Evolutionary conservation across 2,888 invertebrate genomes (phyloP), one percentile per base, ranked within the genome.

Genomic region (Caenorhabditis angaria): DNA sequence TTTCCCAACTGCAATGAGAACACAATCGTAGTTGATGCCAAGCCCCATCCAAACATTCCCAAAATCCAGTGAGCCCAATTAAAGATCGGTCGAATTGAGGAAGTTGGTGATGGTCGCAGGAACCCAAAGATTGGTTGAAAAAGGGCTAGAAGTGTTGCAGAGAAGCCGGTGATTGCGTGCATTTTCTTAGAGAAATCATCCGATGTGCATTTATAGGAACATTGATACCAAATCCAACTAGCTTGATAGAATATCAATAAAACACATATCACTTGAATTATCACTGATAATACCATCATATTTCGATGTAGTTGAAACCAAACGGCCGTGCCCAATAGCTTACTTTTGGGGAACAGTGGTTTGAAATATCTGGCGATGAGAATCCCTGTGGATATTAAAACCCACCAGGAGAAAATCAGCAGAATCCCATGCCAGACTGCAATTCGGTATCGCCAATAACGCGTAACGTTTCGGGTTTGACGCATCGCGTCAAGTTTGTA

Each of bases 231-330:
- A 25, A 77, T 74, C 82, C 82, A 82, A 41, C 77, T 76, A 22
- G 81, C 78, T 55, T 82, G 82, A 58, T 78, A 79, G 64, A 81
- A 82, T 35, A 82, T 81, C 41, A 76, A 68, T 12, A 82, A 20
- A 20, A 82, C 78, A 14, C 76, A 76, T 10, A 80, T 50, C 1
- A 82, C 56, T 73, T 82, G 78, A n/a, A 82, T 63, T 14, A 77
- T 47, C 6, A 80, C 65, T 2, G 79, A 75, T 14, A 73, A 41
- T 18, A 82, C 66, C 69, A 70, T 76, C 65, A 82, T 62, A 53
- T 78, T 80, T 18, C 82, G 75, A 50, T 82, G 82, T 14, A 81
- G 77, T 73, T 82, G 82, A 57, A 79, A 82, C 82, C 82, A 82
- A 8, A 82, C 81, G 32, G 81, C 81, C 10, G 80, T 79, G 32